Conservation (phyloP, 1,140 invertebrate species). For the Listronotus oregonensis region DNA sequence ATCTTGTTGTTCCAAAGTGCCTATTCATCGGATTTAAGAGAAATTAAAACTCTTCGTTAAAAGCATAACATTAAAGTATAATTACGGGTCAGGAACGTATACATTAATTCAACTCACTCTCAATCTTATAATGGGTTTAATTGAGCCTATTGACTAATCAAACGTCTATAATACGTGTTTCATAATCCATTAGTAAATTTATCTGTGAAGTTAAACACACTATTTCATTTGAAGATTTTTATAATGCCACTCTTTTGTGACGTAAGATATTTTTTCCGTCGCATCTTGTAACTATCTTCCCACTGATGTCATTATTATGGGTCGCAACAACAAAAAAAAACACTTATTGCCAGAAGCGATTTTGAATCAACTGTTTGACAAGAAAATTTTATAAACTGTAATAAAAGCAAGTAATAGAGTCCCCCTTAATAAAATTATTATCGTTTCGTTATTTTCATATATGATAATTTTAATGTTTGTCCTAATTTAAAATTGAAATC, state of each 20-base stretch:
- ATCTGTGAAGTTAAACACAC: slow-evolving; percentile 7
- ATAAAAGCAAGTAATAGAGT: too few relatives aligned
- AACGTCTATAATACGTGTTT: slow-evolving; percentile 28
- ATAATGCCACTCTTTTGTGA: not conserved
- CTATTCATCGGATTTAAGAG: slow-evolving; percentile 54
- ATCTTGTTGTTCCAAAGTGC: slow-evolving; percentile 49
- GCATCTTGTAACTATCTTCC: too few relatives aligned
- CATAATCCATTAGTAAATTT: slow-evolving; percentile 21
- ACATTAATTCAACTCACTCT: slow-evolving; percentile 9
- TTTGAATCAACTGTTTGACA: too few relatives aligned
- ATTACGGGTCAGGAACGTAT: slow-evolving; percentile 39
- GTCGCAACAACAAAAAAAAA: too few relatives aligned
- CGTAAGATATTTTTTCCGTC: too few relatives aligned
- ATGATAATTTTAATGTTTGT: not conserved
- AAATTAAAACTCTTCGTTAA: slow-evolving; percentile 48
- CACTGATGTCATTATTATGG: too few relatives aligned
- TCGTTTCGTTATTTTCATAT: too few relatives aligned
- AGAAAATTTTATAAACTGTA: too few relatives aligned
- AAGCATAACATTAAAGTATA: slow-evolving; percentile 47
- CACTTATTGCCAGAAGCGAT: too few relatives aligned
- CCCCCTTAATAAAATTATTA: too few relatives aligned
- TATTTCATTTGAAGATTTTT: not conserved
- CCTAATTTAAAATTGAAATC: not conserved
- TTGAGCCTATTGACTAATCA: slow-evolving; percentile 42
- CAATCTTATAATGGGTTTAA: slow-evolving; percentile 30